Conservation (phyloP, 2,113 vertebrate species). For the Microcebus murinus region DNA sequence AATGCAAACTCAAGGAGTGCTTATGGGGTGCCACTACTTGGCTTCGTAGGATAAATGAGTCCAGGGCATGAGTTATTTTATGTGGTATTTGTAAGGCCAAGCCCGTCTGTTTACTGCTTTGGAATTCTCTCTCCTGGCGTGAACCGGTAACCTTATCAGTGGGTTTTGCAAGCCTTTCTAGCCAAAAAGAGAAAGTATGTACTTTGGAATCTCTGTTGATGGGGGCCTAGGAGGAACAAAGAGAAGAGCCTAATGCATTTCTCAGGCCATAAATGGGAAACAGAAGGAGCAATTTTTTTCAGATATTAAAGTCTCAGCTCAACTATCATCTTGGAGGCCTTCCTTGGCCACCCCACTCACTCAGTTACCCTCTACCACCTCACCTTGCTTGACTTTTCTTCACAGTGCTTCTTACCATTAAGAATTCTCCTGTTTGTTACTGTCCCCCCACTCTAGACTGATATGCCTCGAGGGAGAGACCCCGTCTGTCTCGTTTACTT, state of each 20-base stretch:
- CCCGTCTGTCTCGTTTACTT: background rate
- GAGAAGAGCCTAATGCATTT: background rate
- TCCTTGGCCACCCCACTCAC: background rate
- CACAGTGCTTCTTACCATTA: background rate
- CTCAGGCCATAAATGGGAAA: background rate
- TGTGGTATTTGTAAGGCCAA: slow-evolving; percentile 41
- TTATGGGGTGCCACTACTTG: background rate
- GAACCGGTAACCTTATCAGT: slow-evolving; percentile 25
- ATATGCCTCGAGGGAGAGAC: background rate
- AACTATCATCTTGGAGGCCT: background rate
- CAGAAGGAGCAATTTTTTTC: background rate
- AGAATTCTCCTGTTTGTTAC: background rate
- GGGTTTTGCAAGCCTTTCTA: slow-evolving; percentile 21
- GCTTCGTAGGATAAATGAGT: slow-evolving; percentile 50
- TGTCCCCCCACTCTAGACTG: background rate
- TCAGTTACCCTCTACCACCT: background rate
- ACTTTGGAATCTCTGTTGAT: background rate
- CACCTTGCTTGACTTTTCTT: background rate
- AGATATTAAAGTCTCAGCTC: background rate
- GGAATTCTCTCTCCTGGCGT: background rate
- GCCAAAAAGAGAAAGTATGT: background rate
- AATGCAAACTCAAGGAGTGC: slow-evolving; percentile 17
- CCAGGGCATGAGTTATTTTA: slow-evolving; percentile 64
- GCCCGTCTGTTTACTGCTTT: slow-evolving; percentile 55
- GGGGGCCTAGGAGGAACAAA: background rate